A percentile compares a stretch with the other conserved stretches of the same genome.
phyloP scores from a whole-genome alignment of 64 coral and sea anemone genomes.

The Trachythela sp. region DNA sequence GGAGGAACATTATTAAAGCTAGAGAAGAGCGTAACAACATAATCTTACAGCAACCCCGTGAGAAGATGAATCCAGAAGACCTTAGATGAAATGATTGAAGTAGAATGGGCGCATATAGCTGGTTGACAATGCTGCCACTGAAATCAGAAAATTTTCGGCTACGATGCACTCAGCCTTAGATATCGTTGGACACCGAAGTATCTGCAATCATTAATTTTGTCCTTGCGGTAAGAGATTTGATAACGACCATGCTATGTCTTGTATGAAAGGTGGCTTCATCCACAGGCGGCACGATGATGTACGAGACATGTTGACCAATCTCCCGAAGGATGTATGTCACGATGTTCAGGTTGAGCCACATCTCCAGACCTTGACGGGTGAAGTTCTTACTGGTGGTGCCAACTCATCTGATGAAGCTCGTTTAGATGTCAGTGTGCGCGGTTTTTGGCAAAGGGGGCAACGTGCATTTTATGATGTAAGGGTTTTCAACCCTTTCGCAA shows the following conservation, averaged over 20 bases:
- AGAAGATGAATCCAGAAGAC: too few relatives aligned
- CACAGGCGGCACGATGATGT: too few relatives aligned
- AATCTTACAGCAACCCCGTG: too few relatives aligned
- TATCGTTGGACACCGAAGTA: constrained; percentile 57
- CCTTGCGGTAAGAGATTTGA: constrained; percentile 44
- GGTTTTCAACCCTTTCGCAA: constrained; percentile 64
- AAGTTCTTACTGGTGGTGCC: constrained; percentile 32
- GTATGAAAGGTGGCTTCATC: constrained; percentile 38
- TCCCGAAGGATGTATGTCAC: constrained; percentile 38
- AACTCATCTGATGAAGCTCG: constrained; percentile 41
- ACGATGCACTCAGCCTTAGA: constrained; percentile 47
- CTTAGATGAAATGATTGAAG: constrained; percentile 38
- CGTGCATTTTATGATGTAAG: constrained; percentile 66
- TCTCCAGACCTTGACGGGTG: constrained; percentile 46
- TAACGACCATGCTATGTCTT: constrained; percentile 45
- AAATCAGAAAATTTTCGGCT: constrained; percentile 47
- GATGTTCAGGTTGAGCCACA: not conserved
- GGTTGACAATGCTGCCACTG: constrained; percentile 24
- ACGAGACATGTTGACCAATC: too few relatives aligned
- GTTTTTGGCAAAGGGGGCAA: constrained; percentile 67
- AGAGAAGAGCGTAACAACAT: not conserved
- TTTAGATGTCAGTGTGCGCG: constrained; percentile 38
- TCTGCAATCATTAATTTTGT: constrained; percentile 21
- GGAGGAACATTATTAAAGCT: constrained; percentile 22
- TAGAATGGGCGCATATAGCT: constrained; percentile 33